Conservation (phyloP, 92 coral and sea anemone species). For the Ricordea florida region DNA sequence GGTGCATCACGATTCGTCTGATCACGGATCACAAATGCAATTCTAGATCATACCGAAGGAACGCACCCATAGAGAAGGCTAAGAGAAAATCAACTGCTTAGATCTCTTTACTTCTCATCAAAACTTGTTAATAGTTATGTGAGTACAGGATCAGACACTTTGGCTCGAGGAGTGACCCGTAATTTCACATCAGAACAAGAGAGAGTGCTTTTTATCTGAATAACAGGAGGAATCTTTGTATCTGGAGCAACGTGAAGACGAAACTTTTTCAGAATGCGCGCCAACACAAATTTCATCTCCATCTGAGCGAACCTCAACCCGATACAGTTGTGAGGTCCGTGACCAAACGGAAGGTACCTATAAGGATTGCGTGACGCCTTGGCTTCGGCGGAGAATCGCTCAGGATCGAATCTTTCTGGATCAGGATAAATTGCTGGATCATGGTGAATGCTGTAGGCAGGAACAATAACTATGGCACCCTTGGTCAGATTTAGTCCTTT, state of each 20-base stretch:
- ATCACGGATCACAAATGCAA: too few relatives aligned
- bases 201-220: not conserved
- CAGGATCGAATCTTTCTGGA: constrained; percentile 76
- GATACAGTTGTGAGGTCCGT: constrained; percentile 68
- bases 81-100: too few relatives aligned
- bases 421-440: constrained; percentile 55
- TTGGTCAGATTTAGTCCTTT: constrained; percentile 46
- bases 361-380: constrained; percentile 75
- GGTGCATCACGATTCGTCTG: too few relatives aligned
- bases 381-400: constrained; percentile 53
- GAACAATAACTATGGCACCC: constrained; percentile 18
- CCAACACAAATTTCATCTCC: constrained; percentile 74
- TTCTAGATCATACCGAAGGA: too few relatives aligned
- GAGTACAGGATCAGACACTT: too few relatives aligned
- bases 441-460: constrained; percentile 48
- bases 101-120: too few relatives aligned
- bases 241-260: constrained; percentile 51
- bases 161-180: not conserved
- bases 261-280: constrained; percentile 55
- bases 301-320: constrained; percentile 78
- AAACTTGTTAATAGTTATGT: too few relatives aligned
- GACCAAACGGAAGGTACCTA: constrained; percentile 57
- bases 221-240: constrained; percentile 38
- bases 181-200: not conserved
- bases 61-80: too few relatives aligned